A percentile compares a stretch with the other conserved stretches of the same genome.
These are phyloP conservation scores for human DNA, from an alignment of 2,113 vertebrate species.

Conservation along the genomic window GRCh38 chr18:65957001-65957500, in stretches of 20 bases:
- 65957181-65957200: constrained; percentile 57
- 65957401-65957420: background rate
- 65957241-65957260: constrained; percentile 5
- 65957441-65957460: background rate
- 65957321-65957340: background rate
- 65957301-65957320: background rate
- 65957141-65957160: constrained; percentile 20
- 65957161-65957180: constrained; percentile 15
- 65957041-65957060: background rate
- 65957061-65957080: constrained; percentile 51
- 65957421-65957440: background rate
- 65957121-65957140: constrained; percentile 48
- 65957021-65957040: background rate
- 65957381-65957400: background rate
- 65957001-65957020: background rate
- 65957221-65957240: constrained; percentile 49
- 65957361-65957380: background rate
- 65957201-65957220: constrained; percentile 33
- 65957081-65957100: background rate
- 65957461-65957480: background rate
- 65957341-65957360: background rate
- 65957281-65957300: background rate
- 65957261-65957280: background rate
- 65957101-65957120: constrained; percentile 27
- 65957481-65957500: background rate